These are phyloP conservation scores for Neria commutata DNA, from an alignment of 2,888 invertebrate genomes.

Conservation along the genomic window DNA sequence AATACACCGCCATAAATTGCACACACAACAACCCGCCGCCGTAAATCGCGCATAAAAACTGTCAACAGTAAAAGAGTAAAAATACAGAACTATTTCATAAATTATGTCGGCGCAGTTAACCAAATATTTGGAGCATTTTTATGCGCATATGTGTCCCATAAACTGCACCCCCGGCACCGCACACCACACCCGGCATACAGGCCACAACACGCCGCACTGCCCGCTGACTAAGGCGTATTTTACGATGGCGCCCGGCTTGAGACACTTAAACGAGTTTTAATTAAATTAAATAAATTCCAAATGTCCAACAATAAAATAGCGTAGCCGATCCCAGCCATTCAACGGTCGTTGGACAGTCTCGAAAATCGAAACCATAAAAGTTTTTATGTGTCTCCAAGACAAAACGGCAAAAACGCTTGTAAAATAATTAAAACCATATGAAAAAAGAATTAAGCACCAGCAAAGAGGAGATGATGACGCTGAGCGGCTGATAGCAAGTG, in stretches of 20 bases:
- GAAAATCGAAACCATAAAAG: no score
- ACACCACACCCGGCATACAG: no score
- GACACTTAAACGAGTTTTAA: background rate
- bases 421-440: no score
- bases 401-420: no score
- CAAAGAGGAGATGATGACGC: no score
- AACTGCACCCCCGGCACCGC: constrained; percentile 18
- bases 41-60: background rate
- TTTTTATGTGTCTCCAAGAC: no score
- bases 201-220: constrained; percentile 3
- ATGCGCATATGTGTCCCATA: constrained; percentile 6
- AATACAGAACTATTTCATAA: background rate
- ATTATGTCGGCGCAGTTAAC: background rate
- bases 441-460: no score
- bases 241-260: constrained; percentile 1
- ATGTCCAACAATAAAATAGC: constrained; percentile 9
- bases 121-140: constrained; percentile 10
- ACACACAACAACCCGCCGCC: background rate
- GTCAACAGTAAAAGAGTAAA: background rate
- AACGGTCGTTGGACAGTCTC: background rate
- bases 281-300: constrained; percentile 10
- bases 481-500: no score
- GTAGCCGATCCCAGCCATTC: background rate
- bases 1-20: no score
- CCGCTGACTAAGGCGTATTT: constrained; percentile 9